phyloP scores from a whole-genome alignment of 2,888 invertebrate genomes.

The Prenolepis imparis region DNA sequence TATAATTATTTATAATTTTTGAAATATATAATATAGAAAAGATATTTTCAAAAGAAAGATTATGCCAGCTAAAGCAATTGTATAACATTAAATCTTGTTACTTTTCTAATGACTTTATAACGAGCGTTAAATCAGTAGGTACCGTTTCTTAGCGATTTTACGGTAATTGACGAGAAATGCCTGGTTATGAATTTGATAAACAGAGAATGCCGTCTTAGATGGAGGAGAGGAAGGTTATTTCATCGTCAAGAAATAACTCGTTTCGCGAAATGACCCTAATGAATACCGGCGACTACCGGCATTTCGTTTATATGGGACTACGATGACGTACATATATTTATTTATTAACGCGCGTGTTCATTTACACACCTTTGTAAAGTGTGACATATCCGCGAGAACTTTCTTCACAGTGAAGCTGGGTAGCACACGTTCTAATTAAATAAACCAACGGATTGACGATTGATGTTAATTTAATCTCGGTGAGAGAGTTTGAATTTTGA shows the following conservation, averaged over 20 bases:
- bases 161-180: not conserved
- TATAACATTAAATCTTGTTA: not conserved
- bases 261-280: conserved; percentile 18
- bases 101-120: not conserved
- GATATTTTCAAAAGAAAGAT: not conserved
- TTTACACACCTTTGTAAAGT: not conserved
- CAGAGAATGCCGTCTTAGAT: not conserved
- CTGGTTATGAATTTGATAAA: not conserved
- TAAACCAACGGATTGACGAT: not conserved
- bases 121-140: not conserved
- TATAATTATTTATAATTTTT: not conserved
- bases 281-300: not conserved
- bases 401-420: not conserved
- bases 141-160: not conserved
- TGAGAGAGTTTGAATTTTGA: not conserved
- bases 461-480: not conserved
- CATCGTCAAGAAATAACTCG: not conserved
- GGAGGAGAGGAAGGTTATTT: not conserved
- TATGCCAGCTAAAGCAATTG: not conserved
- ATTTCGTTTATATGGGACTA: not conserved
- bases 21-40: not conserved
- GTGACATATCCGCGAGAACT: conserved; percentile 1
- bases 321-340: not conserved
- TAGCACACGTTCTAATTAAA: not conserved
- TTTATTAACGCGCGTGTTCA: conserved; percentile 1